Base-by-base conservation (phyloP, 2,797 vertebrate species). In the Kryptopterus vitreolus region DNA sequence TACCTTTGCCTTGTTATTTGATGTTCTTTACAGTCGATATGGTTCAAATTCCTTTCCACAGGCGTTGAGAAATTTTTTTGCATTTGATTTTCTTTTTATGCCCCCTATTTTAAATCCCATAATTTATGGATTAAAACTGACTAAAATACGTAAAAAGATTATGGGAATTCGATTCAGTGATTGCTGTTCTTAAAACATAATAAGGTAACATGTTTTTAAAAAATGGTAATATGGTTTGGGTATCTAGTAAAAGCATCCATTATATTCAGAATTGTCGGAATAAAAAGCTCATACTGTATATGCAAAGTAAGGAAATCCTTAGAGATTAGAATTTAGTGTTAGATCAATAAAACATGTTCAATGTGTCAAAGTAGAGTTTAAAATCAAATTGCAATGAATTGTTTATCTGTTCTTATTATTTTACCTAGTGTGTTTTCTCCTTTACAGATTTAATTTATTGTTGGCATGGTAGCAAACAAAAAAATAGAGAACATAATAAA, bases 11-110 rank as follows among this genome's bases (percentile, higher is more conserved):
- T 31, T 85, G 29, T 12, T 86, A 2, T 87, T 87, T 85, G 86
- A 87, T 81, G 80, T 85, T 12, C 55, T 86, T 31, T 86, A 80
- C 35, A 80, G 58, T 66, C 71, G 83, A 59, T 85, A 86, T 68
- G 83, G 85, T 4, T 83, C 82, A 58, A 62, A 8, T 13, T 62
- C 52, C 31, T 57, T 86, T 7, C 76, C 80, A 3, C 83, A 85
- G 55, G 4, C 50, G 50, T 7, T 83, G 6, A 65, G 81, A 10
- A 78, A 83, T 78, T 82, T 83, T 24, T 66, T 87, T 78, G 68
- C 86, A 4, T 1, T 85, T 26, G 78, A 85, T 43, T 82, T 82
- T 38, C 78, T 82, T 35, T 11, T 82, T 22, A 57, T 85, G 29
- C 84, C 84, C 11, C 84, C 81, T 1, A 66, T 85, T 74, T 73